These are phyloP conservation scores for Turdus rufiventris DNA, from an alignment of 2,113 vertebrate genomes.

Conservation along the genomic window DNA sequence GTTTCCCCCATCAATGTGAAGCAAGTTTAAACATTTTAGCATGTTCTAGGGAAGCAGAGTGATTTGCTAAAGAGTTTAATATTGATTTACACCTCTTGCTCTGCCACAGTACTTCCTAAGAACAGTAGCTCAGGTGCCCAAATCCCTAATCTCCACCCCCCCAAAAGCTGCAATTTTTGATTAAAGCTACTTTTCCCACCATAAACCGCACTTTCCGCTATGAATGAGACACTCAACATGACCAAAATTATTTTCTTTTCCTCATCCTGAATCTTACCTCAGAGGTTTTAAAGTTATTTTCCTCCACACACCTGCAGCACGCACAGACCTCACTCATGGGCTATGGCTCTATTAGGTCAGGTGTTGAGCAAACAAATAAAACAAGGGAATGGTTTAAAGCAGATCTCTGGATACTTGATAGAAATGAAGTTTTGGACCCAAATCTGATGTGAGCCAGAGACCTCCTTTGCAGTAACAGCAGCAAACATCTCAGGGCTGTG, in stretches of 20 bases:
- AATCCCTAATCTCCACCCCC: not conserved
- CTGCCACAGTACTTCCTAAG: not conserved
- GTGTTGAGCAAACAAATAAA: not conserved
- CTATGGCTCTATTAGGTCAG: not conserved
- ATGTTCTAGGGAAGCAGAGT: not conserved
- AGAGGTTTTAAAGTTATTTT: not conserved
- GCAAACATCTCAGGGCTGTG: not conserved
- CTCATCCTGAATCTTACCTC: not conserved
- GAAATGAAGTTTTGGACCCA: not conserved
- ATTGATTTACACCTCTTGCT: not conserved
- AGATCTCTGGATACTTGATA: not conserved
- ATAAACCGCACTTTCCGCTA: not conserved
- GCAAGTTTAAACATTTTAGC: not conserved
- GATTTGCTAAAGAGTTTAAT: not conserved
- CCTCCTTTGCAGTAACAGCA: not conserved
- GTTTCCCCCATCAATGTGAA: not conserved
- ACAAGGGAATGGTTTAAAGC: not conserved
- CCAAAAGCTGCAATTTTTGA: not conserved
- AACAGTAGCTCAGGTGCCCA: not conserved
- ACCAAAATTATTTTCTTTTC: not conserved
- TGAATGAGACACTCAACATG: fast-evolving
- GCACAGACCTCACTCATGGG: not conserved
- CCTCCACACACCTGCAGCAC: not conserved
- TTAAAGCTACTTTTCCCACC: not conserved
- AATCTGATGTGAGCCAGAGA: not conserved